Conservation (phyloP, 2,888 invertebrate genomes). For the Dryocosmus kuriphilus region DNA sequence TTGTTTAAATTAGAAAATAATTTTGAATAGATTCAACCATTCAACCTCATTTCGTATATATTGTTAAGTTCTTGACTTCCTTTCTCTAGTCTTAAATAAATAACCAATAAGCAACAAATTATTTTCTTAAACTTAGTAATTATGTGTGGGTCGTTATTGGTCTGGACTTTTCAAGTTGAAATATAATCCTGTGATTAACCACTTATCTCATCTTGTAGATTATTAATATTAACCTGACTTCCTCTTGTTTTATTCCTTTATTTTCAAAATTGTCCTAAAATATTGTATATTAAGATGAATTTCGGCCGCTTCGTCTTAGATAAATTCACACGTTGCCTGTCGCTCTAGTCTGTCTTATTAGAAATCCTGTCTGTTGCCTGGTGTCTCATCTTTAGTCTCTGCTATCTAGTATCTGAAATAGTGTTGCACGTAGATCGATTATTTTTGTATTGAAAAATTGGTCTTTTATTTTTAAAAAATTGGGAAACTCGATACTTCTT, state of each 20-base stretch:
- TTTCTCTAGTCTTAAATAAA: neutral
- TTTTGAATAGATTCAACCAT: too few relatives aligned
- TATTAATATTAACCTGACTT: neutral
- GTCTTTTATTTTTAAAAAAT: neutral
- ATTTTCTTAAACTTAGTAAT: neutral
- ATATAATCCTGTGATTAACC: neutral
- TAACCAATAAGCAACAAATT: neutral
- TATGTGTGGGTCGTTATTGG: too few relatives aligned
- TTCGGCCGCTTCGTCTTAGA: too few relatives aligned
- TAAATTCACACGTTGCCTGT: neutral
- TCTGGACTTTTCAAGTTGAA: neutral
- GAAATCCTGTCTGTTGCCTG: neutral
- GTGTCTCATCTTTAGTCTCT: neutral
- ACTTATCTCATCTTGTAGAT: neutral
- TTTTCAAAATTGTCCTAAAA: too few relatives aligned
- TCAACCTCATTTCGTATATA: neutral
- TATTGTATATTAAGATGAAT: too few relatives aligned
- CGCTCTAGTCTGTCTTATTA: neutral
- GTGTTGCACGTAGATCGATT: neutral
- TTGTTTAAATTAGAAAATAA: neutral
- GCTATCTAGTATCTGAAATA: conserved; percentile 29
- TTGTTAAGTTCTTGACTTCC: neutral
- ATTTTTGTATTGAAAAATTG: conserved; percentile 10
- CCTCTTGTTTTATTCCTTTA: neutral
- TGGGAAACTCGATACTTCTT: conserved; percentile 48